Conservation (phyloP, 2,888 invertebrate species). For the Hydropsyche betteni region DNA sequence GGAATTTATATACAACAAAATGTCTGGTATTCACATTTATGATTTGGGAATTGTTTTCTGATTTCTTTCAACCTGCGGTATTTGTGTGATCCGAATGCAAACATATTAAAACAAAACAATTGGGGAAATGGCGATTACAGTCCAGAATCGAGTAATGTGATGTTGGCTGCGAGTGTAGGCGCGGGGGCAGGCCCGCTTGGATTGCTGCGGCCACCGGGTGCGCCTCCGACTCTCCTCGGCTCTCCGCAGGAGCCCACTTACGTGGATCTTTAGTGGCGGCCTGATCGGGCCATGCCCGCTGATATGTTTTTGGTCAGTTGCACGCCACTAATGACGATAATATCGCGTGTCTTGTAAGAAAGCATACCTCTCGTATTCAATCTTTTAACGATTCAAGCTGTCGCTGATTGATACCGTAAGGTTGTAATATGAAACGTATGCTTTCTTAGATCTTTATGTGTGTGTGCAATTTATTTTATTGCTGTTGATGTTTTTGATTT, state of each 20-base stretch:
- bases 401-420: not conserved
- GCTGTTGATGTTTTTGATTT: constrained; percentile 3
- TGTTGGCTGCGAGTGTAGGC: constrained; percentile 57
- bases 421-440: not conserved
- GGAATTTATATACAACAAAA: too few relatives aligned
- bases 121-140: constrained; percentile 54
- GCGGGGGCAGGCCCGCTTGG: constrained; percentile 58
- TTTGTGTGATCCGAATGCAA: not conserved
- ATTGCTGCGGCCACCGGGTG: constrained; percentile 62
- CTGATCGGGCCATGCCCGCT: constrained; percentile 59
- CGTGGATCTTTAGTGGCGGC: constrained; percentile 88
- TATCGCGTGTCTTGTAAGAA: constrained; percentile 8
- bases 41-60: too few relatives aligned
- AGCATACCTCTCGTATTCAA: constrained; percentile 15
- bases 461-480: constrained; percentile 2
- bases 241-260: constrained; percentile 90
- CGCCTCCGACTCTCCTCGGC: constrained; percentile 63
- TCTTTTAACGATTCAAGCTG: not conserved
- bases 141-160: constrained; percentile 69
- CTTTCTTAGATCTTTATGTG: not conserved
- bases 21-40: too few relatives aligned
- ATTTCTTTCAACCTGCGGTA: too few relatives aligned
- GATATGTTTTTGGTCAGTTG: constrained; percentile 45
- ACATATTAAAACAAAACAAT: constrained; percentile 18
- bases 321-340: constrained; percentile 36